Percentiles rank a stretch among this genome's conserved stretches.
These are phyloP conservation scores for Myiozetetes cayanensis DNA, from an alignment of 2,113 vertebrate genomes.

Conservation along the genomic window DNA sequence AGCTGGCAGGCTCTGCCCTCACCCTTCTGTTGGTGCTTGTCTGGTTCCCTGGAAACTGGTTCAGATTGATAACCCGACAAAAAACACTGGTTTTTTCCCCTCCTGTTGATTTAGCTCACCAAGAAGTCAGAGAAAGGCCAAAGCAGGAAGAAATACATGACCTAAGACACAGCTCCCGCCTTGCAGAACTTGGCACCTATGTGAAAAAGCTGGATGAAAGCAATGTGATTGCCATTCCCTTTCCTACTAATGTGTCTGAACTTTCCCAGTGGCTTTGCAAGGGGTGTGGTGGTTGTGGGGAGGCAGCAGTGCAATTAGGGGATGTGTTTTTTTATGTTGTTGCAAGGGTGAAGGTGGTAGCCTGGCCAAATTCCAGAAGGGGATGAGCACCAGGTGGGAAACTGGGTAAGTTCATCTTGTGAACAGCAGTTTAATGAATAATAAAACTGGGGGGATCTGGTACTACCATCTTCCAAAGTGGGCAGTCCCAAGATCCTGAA, in stretches of 20 bases:
- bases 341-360: background rate
- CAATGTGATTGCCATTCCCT: background rate
- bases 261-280: background rate
- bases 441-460: background rate
- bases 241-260: background rate
- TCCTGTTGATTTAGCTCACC: background rate
- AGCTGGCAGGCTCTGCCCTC: conserved; percentile 1
- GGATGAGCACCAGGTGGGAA: background rate
- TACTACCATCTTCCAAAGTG: background rate
- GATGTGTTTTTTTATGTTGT: background rate
- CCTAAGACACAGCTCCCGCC: background rate
- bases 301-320: background rate
- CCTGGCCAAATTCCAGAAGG: background rate
- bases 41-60: background rate
- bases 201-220: background rate
- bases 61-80: background rate
- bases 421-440: background rate
- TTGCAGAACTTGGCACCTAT: background rate
- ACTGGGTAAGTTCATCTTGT: background rate
- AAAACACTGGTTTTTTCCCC: background rate
- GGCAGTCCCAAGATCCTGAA: background rate
- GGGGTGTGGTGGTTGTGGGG: background rate
- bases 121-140: background rate
- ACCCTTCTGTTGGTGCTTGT: background rate
- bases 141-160: background rate